Base-by-base conservation (phyloP, 2,888 invertebrate species). In the Athetis lepigone region DNA sequence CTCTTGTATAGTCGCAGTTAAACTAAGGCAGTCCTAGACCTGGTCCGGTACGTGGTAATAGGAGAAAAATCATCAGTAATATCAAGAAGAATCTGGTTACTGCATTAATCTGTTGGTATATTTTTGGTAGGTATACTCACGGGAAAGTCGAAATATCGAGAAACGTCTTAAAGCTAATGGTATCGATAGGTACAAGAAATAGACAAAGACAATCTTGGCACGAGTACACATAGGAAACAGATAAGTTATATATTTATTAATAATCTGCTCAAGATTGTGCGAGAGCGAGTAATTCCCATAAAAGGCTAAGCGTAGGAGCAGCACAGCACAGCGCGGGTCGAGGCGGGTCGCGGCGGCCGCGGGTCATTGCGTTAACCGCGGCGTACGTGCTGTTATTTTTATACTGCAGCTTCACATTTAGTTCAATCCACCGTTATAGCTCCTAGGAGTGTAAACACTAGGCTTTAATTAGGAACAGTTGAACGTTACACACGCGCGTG, bases 301-400 rank as follows among this genome's bases (percentile, higher is more conserved):
- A 79, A 88, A 79, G 92, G 91, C 37, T 76, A 85, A 82, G 46
- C n/a, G 51, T 9, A 40, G 25, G 23, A 29, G 25, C 27, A 40
- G 25, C 46, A 46, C 19, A 42, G 40, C 25, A 18, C 29, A 36
- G 29, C 11, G 40, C 37, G 33, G 13, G 27, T 33, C 9, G 18
- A 9, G 29, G 46, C 47, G 47, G 21, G 49, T 36, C 59, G 51
- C 46, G 51, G 63, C 39, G 45, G 65, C 36, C 46, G 73, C 74
- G 77, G 83, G 80, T 84, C 86, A 83, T 70, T 70, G 73, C 64
- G 68, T 63, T 72, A 70, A 70, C 67, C 70, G 66, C 70, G 80
- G 88, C 83, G 88, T 89, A 92, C 90, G 90, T 89, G 90, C 84
- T 83, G 76, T 80, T 93, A 93, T 92, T 93, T 90, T 85, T 81